Percentiles rank a stretch among this genome's conserved stretches.
Evolutionary conservation across 2,888 invertebrate genomes (phyloP).

Genomic region (Tipula vernalis): DNA sequence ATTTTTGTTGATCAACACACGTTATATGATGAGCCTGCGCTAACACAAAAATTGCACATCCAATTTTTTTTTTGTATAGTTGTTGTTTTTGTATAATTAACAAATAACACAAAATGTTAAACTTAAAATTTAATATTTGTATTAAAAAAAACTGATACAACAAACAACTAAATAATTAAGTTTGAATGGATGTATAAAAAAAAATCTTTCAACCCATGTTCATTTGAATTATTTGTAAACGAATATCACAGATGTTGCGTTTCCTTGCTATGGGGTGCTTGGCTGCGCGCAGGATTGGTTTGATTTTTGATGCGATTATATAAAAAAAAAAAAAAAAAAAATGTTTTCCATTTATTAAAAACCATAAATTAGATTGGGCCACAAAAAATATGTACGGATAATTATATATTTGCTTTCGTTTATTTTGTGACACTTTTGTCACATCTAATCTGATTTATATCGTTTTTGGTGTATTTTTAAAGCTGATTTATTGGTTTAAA

Average conservation of each 20-base stretch:
- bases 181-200: background rate
- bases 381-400: background rate
- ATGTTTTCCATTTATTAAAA: background rate
- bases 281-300: background rate
- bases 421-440: too few species aligned
- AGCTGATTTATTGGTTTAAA: too few species aligned
- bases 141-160: background rate
- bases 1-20: background rate
- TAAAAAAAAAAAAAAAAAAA: too few species aligned
- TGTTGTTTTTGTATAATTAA: background rate
- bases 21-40: background rate
- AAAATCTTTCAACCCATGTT: background rate
- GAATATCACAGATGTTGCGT: background rate
- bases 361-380: background rate
- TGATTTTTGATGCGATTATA: background rate
- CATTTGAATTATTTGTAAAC: background rate
- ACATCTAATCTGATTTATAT: too few species aligned
- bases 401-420: background rate
- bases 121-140: background rate
- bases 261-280: background rate
- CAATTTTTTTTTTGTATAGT: background rate
- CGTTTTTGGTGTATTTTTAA: too few species aligned
- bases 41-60: background rate
- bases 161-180: background rate
- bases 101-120: background rate